phyloP scores from a whole-genome alignment of 1,140 invertebrate species.

The Drosophila virilis region DNA sequence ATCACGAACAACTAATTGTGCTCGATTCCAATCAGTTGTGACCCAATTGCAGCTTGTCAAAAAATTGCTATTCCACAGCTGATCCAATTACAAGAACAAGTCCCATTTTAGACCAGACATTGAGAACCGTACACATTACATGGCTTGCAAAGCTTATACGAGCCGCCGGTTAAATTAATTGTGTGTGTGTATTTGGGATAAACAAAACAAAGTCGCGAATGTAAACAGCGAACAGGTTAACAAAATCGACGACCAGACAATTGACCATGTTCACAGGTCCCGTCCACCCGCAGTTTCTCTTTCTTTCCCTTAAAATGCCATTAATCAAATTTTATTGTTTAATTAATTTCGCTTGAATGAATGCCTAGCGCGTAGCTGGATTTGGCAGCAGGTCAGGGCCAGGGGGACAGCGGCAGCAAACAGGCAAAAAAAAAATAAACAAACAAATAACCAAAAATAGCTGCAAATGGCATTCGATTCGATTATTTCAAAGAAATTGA shows the following conservation, averaged over 20 bases:
- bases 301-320: constrained; percentile 50
- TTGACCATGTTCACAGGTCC: constrained; percentile 29
- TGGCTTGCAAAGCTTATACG: constrained; percentile 46
- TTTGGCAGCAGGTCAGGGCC: constrained; percentile 11
- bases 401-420: not conserved
- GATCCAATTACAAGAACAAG: constrained; percentile 25
- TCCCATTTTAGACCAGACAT: constrained; percentile 17
- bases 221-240: constrained; percentile 70
- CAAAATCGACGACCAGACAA: constrained; percentile 30
- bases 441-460: constrained; percentile 72
- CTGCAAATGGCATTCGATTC: constrained; percentile 64
- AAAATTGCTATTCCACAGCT: constrained; percentile 13
- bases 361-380: constrained; percentile 37
- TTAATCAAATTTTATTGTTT: constrained; percentile 82
- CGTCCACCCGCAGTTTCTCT: not conserved
- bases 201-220: constrained; percentile 44
- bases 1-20: not conserved
- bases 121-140: constrained; percentile 22
- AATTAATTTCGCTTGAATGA: constrained; percentile 80
- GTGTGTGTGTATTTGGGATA: constrained; percentile 12
- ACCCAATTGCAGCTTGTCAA: constrained; percentile 11
- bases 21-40: not conserved
- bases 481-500: constrained; percentile 65
- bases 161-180: constrained; percentile 54
- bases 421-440: constrained; percentile 53